phyloP scores from a whole-genome alignment of 2,888 invertebrate species.

The Bhutanitis thaidina region DNA sequence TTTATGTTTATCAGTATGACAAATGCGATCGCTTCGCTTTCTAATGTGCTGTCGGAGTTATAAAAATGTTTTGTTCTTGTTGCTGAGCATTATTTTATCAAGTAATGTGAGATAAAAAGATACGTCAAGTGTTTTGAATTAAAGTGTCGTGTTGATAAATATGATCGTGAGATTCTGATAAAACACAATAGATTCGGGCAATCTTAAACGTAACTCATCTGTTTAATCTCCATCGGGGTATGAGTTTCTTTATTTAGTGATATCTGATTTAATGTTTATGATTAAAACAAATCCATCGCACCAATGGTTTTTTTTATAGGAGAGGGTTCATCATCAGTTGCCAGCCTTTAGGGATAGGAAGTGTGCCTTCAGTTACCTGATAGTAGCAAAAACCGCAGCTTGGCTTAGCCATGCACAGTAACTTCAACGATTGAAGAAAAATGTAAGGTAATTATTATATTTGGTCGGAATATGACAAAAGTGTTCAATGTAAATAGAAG shows the following conservation, averaged over 20 bases:
- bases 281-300: no score
- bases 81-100: slow-evolving; percentile 25
- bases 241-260: neutral
- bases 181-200: slow-evolving; percentile 9
- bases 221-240: slow-evolving; percentile 13
- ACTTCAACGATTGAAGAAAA: no score
- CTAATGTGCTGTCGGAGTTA: slow-evolving; percentile 28
- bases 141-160: slow-evolving; percentile 21
- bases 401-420: no score
- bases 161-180: slow-evolving; percentile 12
- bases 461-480: no score
- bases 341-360: no score
- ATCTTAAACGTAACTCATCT: neutral
- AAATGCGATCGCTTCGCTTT: slow-evolving; percentile 31
- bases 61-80: slow-evolving; percentile 19
- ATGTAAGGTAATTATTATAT: no score
- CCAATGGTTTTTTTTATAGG: no score
- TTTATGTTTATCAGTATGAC: slow-evolving; percentile 37
- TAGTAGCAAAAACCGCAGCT: no score
- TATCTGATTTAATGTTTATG: no score
- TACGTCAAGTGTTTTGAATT: slow-evolving; percentile 20
- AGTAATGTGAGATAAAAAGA: slow-evolving; percentile 23
- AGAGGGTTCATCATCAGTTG: no score
- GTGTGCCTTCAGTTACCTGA: no score
- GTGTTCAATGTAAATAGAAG: no score